Conservation (phyloP, 1,140 invertebrate genomes). For the Matsumurasca onukii region DNA sequence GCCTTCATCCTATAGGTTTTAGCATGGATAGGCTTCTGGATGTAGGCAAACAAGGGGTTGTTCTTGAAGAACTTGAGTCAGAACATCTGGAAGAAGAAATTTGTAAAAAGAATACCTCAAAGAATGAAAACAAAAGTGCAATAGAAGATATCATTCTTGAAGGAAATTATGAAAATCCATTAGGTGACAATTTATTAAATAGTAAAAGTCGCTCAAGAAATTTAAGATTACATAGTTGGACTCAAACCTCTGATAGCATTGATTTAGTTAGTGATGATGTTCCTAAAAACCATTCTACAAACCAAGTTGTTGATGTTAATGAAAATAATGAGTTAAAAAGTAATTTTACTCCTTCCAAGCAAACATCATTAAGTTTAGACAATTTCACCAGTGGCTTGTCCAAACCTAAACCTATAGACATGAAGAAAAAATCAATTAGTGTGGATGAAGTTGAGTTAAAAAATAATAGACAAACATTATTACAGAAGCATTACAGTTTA, state of each 20-base stretch:
- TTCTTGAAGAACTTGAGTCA: slow-evolving; percentile 33
- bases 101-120: not conserved
- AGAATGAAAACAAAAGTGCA: not conserved
- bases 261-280: not conserved
- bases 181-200: not conserved
- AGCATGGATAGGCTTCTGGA: slow-evolving; percentile 42
- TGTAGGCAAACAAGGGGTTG: slow-evolving; percentile 35
- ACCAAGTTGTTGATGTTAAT: not conserved
- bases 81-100: slow-evolving; percentile 14
- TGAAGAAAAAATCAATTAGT: slow-evolving; percentile 39
- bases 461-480: slow-evolving; percentile 27
- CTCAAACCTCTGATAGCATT: slow-evolving; percentile 15
- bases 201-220: not conserved
- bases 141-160: slow-evolving; percentile 21
- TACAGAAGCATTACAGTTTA: slow-evolving; percentile 40
- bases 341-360: slow-evolving; percentile 20
- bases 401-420: slow-evolving; percentile 26
- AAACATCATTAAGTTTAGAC: slow-evolving; percentile 26
- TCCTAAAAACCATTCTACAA: not conserved
- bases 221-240: slow-evolving; percentile 20
- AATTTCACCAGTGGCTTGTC: not conserved
- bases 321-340: slow-evolving; percentile 3
- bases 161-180: not conserved
- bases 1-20: slow-evolving; percentile 41
- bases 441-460: slow-evolving; percentile 41